Evolutionary conservation across 2,797 vertebrate genomes (phyloP), one percentile per base, ranked within the genome.

Genomic region (Leptodactylus fallax): DNA sequence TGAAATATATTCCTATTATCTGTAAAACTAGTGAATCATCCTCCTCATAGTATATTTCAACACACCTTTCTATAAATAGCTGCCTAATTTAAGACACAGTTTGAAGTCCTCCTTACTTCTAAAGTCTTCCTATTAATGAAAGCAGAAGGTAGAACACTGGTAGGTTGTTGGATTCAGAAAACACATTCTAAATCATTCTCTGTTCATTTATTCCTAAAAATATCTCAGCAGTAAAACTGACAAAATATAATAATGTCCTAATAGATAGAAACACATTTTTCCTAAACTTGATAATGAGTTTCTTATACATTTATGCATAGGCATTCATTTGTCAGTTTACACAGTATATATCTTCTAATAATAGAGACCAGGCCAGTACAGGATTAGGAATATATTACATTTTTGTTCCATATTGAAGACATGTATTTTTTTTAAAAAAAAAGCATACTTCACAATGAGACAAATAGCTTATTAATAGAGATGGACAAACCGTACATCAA

Each of bases 21-120:
- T 67, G 56, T 65, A 78, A 78, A 83, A 56, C 45, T 45, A 88
- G 27, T 19, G 63, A 85, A 80, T 78, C 76, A 80, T 19, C 16
- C 14, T 63, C 17, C 17, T 86, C 47, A 61, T 89, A 63, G 19
- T 86, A 49, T 83, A 79, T 82, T 67, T 71, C 49, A 83, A 83
- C 19, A 86, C 63, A 79, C 47, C 19, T 85, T 58, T 25, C 79
- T 86, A 86, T 78, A 89, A 86, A 86, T 85, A 88, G 87, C 11
- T 51, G 16, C 17, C 69, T 82, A 86, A 89, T 89, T 83, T 83
- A 81, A 58, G 16, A 45, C 88, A 89, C 88, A 89, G 88, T 89
- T 77, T 86, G 88, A 89, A 60, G 79, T 79, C 53, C 45, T 51
- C 36, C 51, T 56, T 85, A 49, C 47, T 67, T 60, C 58, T 63